phyloP scores from a whole-genome alignment of 2,797 vertebrate genomes.

The Thunnus albacares region DNA sequence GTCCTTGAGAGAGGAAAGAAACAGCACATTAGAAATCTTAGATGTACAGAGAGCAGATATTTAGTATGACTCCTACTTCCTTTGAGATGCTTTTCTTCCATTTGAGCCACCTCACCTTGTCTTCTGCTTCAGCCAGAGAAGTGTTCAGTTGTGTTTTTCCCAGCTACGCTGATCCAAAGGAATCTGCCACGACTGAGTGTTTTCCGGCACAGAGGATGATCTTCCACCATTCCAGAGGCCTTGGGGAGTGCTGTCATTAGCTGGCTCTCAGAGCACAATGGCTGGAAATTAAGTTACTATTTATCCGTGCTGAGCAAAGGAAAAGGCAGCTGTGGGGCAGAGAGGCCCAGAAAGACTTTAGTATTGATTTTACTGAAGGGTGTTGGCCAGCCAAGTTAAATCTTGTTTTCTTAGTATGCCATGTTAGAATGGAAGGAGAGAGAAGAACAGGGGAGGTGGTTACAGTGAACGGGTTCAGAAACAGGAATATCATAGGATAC shows the following conservation, averaged over 20 bases:
- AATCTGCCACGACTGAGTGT: slow-evolving; percentile 77
- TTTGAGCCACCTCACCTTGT: slow-evolving; percentile 46
- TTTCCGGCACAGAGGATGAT: slow-evolving; percentile 79
- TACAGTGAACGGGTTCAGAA: slow-evolving; percentile 68
- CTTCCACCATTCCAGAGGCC: slow-evolving; percentile 78
- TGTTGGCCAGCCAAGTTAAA: slow-evolving; percentile 81
- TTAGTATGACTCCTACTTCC: slow-evolving; percentile 52
- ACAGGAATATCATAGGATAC: slow-evolving; percentile 73
- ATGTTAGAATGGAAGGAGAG: slow-evolving; percentile 70
- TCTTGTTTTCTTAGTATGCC: slow-evolving; percentile 81
- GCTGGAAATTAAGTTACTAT: slow-evolving; percentile 91
- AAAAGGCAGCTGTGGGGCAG: slow-evolving; percentile 85
- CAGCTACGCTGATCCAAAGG: slow-evolving; percentile 77
- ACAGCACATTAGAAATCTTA: slow-evolving; percentile 9
- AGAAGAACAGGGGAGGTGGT: slow-evolving; percentile 64
- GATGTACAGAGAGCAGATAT: slow-evolving; percentile 21
- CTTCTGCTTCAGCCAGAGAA: slow-evolving; percentile 45
- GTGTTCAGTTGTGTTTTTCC: slow-evolving; percentile 55
- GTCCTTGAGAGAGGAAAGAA: slow-evolving; percentile 28
- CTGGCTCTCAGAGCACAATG: slow-evolving; percentile 87
- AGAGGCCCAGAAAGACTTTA: slow-evolving; percentile 89
- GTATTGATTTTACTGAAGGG: slow-evolving; percentile 89
- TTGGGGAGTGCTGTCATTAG: slow-evolving; percentile 88
- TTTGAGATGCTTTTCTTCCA: slow-evolving; percentile 43
- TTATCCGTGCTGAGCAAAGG: slow-evolving; percentile 90